These are phyloP conservation scores for Deilephila elpenor DNA, from an alignment of 2,888 invertebrate genomes.

Conservation along the genomic window DNA sequence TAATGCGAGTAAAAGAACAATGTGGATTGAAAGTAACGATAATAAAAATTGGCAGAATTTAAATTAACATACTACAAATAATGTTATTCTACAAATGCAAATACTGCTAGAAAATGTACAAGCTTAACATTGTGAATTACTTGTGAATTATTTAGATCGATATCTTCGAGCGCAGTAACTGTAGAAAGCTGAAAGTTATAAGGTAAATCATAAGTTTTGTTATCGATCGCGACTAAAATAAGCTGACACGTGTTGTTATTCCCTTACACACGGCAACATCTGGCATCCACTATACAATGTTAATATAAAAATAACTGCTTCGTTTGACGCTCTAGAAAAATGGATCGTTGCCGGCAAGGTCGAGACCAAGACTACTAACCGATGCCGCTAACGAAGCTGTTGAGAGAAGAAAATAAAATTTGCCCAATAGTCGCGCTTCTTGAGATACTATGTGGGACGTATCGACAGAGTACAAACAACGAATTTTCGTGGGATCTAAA, in stretches of 20 bases:
- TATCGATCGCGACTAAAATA: constrained; percentile 29
- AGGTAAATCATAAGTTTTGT: not conserved
- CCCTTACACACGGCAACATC: constrained; percentile 35
- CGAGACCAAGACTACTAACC: not conserved
- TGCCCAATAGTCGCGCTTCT: too few relatives aligned
- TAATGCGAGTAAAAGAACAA: too few relatives aligned
- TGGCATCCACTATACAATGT: constrained; percentile 20
- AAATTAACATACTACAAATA: too few relatives aligned
- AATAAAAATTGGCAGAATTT: too few relatives aligned
- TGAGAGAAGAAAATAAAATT: not conserved
- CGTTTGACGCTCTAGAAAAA: constrained; percentile 17
- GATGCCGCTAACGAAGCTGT: not conserved
- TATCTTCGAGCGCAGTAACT: not conserved
- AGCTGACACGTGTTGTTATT: constrained; percentile 40
- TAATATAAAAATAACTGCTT: constrained; percentile 16
- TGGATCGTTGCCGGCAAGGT: constrained; percentile 16
- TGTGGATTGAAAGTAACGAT: too few relatives aligned
- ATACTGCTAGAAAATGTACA: too few relatives aligned
- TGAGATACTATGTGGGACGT: too few relatives aligned
- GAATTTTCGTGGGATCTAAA: too few relatives aligned
- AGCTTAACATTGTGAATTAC: too few relatives aligned
- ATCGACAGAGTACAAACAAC: too few relatives aligned
- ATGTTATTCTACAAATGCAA: too few relatives aligned
- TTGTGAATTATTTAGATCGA: not conserved
- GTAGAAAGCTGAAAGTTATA: not conserved